A percentile compares a stretch with the other conserved stretches of the same genome.
Evolutionary conservation across 2,113 vertebrate species (phyloP).

Genomic region (Progne subis): DNA sequence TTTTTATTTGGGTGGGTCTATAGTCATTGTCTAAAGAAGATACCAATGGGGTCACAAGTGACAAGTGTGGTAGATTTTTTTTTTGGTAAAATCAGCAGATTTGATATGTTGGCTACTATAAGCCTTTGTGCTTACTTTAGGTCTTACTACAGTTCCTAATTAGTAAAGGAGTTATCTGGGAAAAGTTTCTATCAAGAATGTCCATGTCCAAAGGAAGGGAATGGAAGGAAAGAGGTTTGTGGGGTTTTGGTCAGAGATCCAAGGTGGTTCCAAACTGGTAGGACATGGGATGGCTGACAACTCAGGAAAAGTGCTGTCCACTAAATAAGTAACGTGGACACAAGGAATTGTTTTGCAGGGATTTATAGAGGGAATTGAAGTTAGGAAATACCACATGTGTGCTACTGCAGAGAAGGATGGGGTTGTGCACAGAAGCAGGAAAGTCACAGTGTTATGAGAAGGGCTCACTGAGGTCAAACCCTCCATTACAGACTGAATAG

Average conservation of each 20-base stretch:
- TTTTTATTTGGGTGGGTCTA: not conserved
- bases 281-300: not conserved
- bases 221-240: not conserved
- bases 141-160: not conserved
- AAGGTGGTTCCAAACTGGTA: not conserved
- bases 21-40: not conserved
- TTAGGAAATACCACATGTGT: rapidly evolving
- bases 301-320: not conserved
- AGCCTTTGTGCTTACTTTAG: not conserved
- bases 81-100: not conserved
- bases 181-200: not conserved
- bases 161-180: not conserved
- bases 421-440: not conserved
- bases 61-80: not conserved
- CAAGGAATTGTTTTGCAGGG: not conserved
- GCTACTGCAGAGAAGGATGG: not conserved
- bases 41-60: not conserved
- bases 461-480: constrained; percentile 65
- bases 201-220: rapidly evolving
- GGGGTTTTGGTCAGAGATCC: not conserved
- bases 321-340: not conserved
- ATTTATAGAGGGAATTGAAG: not conserved
- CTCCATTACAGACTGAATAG: constrained; percentile 61
- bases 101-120: not conserved
- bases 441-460: not conserved